Evolutionary conservation across 2,797 vertebrate genomes (phyloP).

Genomic region (Cyprinodon diabolis): DNA sequence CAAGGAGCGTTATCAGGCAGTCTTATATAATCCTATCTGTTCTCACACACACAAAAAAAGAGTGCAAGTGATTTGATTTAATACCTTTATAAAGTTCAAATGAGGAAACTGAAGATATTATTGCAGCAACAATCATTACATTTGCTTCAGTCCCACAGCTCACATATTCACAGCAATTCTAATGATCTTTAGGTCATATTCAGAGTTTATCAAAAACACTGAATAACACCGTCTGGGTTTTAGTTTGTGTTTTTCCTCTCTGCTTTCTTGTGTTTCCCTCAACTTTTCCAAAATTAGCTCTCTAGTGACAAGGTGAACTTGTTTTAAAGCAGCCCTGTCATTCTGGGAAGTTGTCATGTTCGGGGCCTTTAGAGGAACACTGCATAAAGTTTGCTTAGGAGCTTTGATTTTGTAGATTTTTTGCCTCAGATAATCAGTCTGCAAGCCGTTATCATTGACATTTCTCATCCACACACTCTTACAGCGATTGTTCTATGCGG

Average conservation of each 20-base stretch:
- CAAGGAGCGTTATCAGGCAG: constrained; percentile 6
- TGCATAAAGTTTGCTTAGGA: constrained; percentile 22
- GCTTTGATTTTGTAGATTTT: constrained; percentile 51
- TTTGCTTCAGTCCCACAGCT: not conserved
- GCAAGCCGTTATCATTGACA: constrained; percentile 56
- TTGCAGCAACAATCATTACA: constrained; percentile 9
- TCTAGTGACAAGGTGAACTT: constrained; percentile 26
- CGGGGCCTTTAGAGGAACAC: constrained; percentile 35
- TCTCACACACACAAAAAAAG: constrained; percentile 1
- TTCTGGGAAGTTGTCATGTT: constrained; percentile 45
- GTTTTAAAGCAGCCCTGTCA: constrained; percentile 27
- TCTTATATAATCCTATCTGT: constrained; percentile 6
- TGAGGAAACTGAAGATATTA: constrained; percentile 16
- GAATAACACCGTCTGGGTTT: not conserved
- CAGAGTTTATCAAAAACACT: constrained; percentile 7
- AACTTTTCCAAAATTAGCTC: constrained; percentile 4
- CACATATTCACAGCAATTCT: not conserved
- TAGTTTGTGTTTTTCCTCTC: constrained; percentile 3
- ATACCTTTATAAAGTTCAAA: constrained; percentile 11
- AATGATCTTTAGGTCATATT: not conserved
- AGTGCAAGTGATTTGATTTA: constrained; percentile 6
- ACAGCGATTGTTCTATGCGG: constrained; percentile 21
- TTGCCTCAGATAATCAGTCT: constrained; percentile 53
- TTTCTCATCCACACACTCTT: constrained; percentile 17
- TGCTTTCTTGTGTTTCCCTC: not conserved